Percentiles rank a stretch among this genome's conserved stretches.
Evolutionary conservation across 2,888 invertebrate species (phyloP).

Genomic region (Lepidochitona cinerea): DNA sequence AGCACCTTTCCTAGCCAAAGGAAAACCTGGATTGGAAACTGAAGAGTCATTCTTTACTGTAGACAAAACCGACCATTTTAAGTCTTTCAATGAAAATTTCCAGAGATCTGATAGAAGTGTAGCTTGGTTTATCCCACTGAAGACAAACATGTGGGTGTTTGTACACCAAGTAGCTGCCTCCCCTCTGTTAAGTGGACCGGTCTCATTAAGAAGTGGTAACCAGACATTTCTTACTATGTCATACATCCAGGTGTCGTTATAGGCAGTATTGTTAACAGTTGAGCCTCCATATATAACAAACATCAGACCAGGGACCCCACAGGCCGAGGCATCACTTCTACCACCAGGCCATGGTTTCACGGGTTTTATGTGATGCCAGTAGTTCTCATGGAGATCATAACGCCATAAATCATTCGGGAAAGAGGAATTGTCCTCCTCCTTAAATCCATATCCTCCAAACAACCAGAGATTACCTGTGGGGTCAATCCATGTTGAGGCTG

Average conservation of each 20-base stretch:
- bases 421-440: not conserved
- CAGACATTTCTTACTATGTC: slow-evolving; percentile 16
- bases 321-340: slow-evolving; percentile 47
- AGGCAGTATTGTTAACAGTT: slow-evolving; percentile 32
- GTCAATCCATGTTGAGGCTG: not conserved
- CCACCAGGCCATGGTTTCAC: not conserved
- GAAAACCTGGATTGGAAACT: not conserved
- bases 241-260: slow-evolving; percentile 58
- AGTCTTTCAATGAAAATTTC: slow-evolving; percentile 9
- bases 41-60: not conserved
- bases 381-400: not conserved
- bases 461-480: not conserved
- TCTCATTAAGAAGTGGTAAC: not conserved
- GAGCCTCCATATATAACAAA: slow-evolving; percentile 58
- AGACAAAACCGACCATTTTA: slow-evolving; percentile 4
- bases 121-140: slow-evolving; percentile 43
- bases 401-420: not conserved
- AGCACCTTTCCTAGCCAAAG: not conserved
- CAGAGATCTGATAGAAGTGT: slow-evolving; percentile 9
- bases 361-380: not conserved
- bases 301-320: slow-evolving; percentile 40
- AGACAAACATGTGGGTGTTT: slow-evolving; percentile 38
- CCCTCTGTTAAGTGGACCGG: slow-evolving; percentile 36
- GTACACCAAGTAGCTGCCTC: slow-evolving; percentile 55
- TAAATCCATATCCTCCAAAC: not conserved